Evolutionary conservation across 2,113 vertebrate genomes (phyloP).

Genomic region (Accipiter cooperii): DNA sequence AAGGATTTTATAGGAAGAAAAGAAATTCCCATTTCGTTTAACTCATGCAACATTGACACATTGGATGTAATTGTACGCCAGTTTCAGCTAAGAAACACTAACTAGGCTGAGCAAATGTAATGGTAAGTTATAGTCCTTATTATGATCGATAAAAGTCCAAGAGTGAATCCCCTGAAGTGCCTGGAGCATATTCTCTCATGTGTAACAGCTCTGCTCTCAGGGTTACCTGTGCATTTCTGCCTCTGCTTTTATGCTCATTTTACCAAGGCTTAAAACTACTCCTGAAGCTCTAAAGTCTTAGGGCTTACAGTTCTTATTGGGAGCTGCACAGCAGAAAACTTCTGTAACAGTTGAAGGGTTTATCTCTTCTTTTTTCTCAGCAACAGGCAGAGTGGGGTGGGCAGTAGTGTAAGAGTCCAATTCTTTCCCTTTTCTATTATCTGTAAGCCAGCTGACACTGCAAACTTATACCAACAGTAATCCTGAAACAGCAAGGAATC

Average conservation of each 20-base stretch:
- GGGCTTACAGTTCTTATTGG: neutral
- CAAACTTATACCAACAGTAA: neutral
- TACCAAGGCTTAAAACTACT: neutral
- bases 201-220: neutral
- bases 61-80: fast-evolving
- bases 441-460: neutral
- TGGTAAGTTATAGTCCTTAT: neutral
- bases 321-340: neutral
- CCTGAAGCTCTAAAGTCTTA: neutral
- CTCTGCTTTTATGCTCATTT: neutral
- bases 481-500: constrained; percentile 15
- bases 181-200: neutral
- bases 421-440: constrained; percentile 4
- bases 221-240: neutral
- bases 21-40: fast-evolving
- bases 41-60: neutral
- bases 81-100: neutral
- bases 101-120: neutral
- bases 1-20: neutral
- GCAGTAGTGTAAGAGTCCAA: neutral
- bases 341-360: neutral
- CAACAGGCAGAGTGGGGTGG: neutral
- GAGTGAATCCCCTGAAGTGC: neutral
- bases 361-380: neutral
- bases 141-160: neutral